Conservation (phyloP, 92 coral and sea anemone species). For the Phymanthus crucifer region DNA sequence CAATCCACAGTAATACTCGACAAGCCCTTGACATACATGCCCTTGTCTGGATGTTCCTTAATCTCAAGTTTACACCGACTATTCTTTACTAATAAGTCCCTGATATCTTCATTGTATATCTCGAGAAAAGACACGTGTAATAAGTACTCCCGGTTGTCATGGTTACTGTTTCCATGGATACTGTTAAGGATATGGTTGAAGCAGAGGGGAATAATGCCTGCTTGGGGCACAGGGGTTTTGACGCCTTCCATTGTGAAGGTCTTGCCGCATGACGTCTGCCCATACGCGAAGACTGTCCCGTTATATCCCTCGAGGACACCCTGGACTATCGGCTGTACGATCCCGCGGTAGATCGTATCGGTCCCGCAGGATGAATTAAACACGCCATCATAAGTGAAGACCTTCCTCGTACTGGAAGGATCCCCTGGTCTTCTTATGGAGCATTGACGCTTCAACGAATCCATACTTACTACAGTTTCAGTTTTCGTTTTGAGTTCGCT, state of each 20-base stretch:
- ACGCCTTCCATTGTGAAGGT: conserved; percentile 88
- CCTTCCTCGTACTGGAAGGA: conserved; percentile 43
- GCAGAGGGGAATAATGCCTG: conserved; percentile 79
- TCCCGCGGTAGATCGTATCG: conserved; percentile 74
- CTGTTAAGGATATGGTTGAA: conserved; percentile 72
- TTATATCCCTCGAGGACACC: conserved; percentile 86
- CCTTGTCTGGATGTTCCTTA: conserved; percentile 84
- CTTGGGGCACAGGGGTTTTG: conserved; percentile 48
- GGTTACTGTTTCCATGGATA: conserved; percentile 48
- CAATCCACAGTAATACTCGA: conserved; percentile 80
- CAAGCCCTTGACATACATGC: conserved; percentile 82
- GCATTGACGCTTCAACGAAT: conserved; percentile 65
- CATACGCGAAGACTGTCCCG: conserved; percentile 89
- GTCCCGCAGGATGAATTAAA: conserved; percentile 68
- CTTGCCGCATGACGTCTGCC: conserved; percentile 89
- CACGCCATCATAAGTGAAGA: conserved; percentile 82
- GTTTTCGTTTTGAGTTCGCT: conserved; percentile 66
- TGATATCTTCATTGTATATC: conserved; percentile 79
- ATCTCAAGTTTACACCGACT: conserved; percentile 66
- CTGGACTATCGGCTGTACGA: conserved; percentile 80
- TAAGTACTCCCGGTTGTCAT: conserved; percentile 64
- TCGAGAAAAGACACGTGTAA: conserved; percentile 82
- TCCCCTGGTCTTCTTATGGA: conserved; percentile 45
- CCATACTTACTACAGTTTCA: conserved; percentile 62
- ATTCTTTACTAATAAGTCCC: conserved; percentile 72